Conservation (phyloP, 2,888 invertebrate species). For the Dasysyrphus albostriatus region DNA sequence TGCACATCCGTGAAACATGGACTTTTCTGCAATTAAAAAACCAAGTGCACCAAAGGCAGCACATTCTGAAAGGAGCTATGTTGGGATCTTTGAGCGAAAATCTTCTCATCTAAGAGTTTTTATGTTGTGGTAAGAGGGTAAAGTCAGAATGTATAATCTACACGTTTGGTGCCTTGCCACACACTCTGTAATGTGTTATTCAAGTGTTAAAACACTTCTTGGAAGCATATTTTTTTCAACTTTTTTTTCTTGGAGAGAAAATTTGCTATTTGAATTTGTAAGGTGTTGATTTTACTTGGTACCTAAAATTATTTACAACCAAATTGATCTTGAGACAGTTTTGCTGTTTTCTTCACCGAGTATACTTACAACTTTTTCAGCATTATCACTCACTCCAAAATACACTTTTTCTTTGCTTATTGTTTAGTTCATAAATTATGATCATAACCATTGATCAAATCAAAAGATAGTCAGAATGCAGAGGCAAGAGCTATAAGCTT, state of each 20-base stretch:
- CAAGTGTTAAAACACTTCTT: constrained; percentile 51
- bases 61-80: background rate
- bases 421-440: too few species aligned
- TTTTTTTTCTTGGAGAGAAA: background rate
- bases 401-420: too few species aligned
- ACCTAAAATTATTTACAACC: background rate
- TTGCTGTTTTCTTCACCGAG: too few species aligned
- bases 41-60: constrained; percentile 51
- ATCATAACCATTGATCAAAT: too few species aligned
- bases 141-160: background rate
- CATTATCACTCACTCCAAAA: too few species aligned
- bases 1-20: constrained; percentile 74
- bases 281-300: constrained; percentile 40
- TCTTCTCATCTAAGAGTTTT: constrained; percentile 33
- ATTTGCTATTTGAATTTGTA: background rate
- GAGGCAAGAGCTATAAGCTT: too few species aligned
- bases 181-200: constrained; percentile 19
- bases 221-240: constrained; percentile 2
- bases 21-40: constrained; percentile 72
- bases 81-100: constrained; percentile 27
- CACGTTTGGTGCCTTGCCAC: constrained; percentile 16
- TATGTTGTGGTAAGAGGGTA: background rate
- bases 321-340: background rate
- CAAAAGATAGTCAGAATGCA: too few species aligned
- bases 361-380: too few species aligned